Evolutionary conservation across 1,140 invertebrate species (phyloP), one percentile per base, ranked within the genome.

Genomic region (Eulimnadia texana): DNA sequence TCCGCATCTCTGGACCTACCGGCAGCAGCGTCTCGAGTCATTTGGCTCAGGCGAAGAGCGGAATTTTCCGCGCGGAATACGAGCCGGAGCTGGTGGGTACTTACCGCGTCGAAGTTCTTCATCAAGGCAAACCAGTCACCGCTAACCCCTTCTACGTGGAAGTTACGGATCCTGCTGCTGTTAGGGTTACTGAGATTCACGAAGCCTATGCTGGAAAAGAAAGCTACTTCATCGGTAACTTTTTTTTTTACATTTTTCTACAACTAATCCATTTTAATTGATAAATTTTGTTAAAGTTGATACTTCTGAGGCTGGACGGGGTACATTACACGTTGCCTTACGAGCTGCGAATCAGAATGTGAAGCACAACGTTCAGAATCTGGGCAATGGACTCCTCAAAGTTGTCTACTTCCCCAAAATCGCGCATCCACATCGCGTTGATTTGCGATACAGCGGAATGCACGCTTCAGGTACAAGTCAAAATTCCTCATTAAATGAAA

Each of bases 361-460:
- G 13, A 85, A 86, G 19, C 84, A 89, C 68, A 81, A 85, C 50
- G 81, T 88, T 13, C 76, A 86, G n/a, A 85, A 88, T 68, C 82
- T 77, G 9, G 71, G 67, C n/a, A 64, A 70, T 25, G 75, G 74
- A 28, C 63, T 71, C 2, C 73, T 75, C 66, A 66, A 91, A 73
- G 82, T 94, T 42, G 81, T 88, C 22, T 96, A 90, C 71, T 86
- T 89, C 72, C 92, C 93, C 1, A 80, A 81, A 2, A 76, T 83
- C 54, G 83, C 83, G 27, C 85, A 84, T 1, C 84, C 88, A 3
- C 92, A 96, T 72, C 80, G 85, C 65, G 79, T 96, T 24, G 80
- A 84, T 65, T 76, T 90, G 27, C 77, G 82, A 50, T 91, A 86
- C 72, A 90, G 89, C 74, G 83, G 83, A 29, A 78, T 83, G 23